Percentiles rank a stretch among this genome's conserved stretches.
phyloP scores from a whole-genome alignment of 1,140 invertebrate species.

The Andricus grossulariae region DNA sequence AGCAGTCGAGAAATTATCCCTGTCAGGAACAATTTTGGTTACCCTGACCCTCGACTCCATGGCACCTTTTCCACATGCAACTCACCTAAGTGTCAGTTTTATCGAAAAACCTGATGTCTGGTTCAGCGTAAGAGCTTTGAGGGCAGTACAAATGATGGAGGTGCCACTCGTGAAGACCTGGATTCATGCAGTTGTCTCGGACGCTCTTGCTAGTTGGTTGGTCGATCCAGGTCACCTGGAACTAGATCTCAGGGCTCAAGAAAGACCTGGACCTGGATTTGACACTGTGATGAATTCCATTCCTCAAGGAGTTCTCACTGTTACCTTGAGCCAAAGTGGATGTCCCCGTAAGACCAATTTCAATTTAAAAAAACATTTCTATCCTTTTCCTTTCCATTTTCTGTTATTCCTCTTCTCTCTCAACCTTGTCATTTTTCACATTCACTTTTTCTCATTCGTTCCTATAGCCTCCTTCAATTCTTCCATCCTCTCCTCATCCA shows the following conservation, averaged over 20 bases:
- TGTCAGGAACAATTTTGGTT: conserved; percentile 74
- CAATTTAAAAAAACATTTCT: neutral
- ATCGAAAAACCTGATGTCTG: conserved; percentile 78
- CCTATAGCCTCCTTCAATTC: too few species aligned
- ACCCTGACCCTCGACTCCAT: conserved; percentile 74
- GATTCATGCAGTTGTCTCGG: conserved; percentile 78
- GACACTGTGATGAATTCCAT: conserved; percentile 56
- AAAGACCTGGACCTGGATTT: conserved; percentile 68
- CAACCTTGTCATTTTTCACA: too few species aligned
- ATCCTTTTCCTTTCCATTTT: too few species aligned
- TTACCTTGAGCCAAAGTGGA: conserved; percentile 65
- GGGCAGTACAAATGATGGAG: conserved; percentile 77
- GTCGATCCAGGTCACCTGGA: conserved; percentile 78
- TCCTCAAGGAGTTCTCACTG: conserved; percentile 76
- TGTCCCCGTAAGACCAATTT: conserved; percentile 42
- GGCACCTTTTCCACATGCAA: conserved; percentile 77
- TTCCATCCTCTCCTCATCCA: too few species aligned
- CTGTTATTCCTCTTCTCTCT: too few species aligned
- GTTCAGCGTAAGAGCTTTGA: conserved; percentile 76
- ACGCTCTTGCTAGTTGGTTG: conserved; percentile 77
- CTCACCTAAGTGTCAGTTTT: conserved; percentile 75
- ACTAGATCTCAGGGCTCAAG: conserved; percentile 71
- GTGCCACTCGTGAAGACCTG: conserved; percentile 78
- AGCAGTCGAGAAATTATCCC: conserved; percentile 75
- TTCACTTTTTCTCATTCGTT: too few species aligned